These are phyloP conservation scores for Drosophila serrata DNA, from an alignment of 1,140 invertebrate genomes.

Conservation along the genomic window DNA sequence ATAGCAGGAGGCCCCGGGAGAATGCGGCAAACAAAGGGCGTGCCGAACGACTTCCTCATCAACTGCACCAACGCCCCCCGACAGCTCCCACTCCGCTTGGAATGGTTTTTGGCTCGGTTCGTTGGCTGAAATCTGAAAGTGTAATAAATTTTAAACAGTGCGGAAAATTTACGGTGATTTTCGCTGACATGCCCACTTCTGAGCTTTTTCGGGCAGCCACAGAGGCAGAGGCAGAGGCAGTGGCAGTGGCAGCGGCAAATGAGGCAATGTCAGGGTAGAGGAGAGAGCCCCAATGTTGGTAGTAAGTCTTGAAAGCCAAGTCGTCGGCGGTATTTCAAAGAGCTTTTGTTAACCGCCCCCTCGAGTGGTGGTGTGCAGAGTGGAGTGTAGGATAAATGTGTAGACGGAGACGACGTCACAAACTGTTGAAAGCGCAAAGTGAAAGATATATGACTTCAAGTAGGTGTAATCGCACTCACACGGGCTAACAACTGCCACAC, in stretches of 20 bases:
- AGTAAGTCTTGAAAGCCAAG: slow-evolving; percentile 66
- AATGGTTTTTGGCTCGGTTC: slow-evolving; percentile 16
- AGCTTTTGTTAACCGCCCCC: slow-evolving; percentile 67
- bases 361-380: slow-evolving; percentile 32
- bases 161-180: slow-evolving; percentile 84
- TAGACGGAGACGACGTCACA: slow-evolving; percentile 71
- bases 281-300: slow-evolving; percentile 57
- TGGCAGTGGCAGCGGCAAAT: slow-evolving; percentile 20
- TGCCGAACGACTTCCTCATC: slow-evolving; percentile 56
- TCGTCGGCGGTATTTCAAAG: slow-evolving; percentile 78
- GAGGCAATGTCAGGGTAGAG: background rate
- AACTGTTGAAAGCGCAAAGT: slow-evolving; percentile 83
- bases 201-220: slow-evolving; percentile 61
- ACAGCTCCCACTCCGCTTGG: slow-evolving; percentile 4
- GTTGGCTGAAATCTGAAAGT: slow-evolving; percentile 77
- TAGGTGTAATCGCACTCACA: slow-evolving; percentile 79
- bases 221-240: slow-evolving; percentile 28
- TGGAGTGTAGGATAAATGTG: slow-evolving; percentile 61
- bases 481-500: slow-evolving; percentile 33
- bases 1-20: slow-evolving; percentile 43
- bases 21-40: slow-evolving; percentile 71
- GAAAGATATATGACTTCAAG: slow-evolving; percentile 84
- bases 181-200: slow-evolving; percentile 83
- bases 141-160: slow-evolving; percentile 84
- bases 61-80: slow-evolving; percentile 20